Evolutionary conservation across 2,797 vertebrate genomes (phyloP), one percentile per base, ranked within the genome.

Genomic region (Melanotaenia boesemani): DNA sequence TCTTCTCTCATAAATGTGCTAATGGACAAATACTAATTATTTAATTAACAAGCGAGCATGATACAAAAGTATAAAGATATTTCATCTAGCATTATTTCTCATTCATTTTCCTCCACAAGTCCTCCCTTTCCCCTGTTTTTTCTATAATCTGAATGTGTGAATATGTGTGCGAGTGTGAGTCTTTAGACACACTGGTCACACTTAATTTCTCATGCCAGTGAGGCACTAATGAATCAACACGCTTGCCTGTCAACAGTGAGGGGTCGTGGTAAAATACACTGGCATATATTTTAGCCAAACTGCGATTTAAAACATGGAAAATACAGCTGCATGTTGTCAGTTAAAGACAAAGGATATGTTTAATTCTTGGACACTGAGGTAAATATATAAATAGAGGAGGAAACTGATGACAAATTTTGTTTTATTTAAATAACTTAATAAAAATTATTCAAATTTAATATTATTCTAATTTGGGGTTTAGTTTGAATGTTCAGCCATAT

Each of bases 181-280:
- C 92, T 85, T 89, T 84, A 91, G 89, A 93, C 87, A 85, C 91
- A 89, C 83, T 88, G 91, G 89, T 92, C 91, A 93, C 92, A 93
- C 92, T 92, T 92, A 86, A 91, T 90, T 91, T 90, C 86, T 72
- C 90, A 83, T 91, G 92, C 92, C 91, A 91, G 89, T 87, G 88
- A 91, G 88, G 89, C 85, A 83, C 88, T 91, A 92, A 92, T 92
- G 87, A 91, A 93, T 93, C 87, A 92, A 91, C 91, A 92, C 86
- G 80, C 85, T 83, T 75, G 89, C 89, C 84, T 90, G 84, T 92
- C 91, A 90, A 79, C 88, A 87, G 79, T 63, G 64, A 90, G 81
- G 79, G 89, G 89, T 88, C 82, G 81, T 77, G 82, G 82, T 85
- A 81, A 89, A 91, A 91, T 86, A 81, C 56, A 85, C 86, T 81